Conservation (phyloP, 1,140 invertebrate genomes). For the Zaprionus ghesquierei region DNA sequence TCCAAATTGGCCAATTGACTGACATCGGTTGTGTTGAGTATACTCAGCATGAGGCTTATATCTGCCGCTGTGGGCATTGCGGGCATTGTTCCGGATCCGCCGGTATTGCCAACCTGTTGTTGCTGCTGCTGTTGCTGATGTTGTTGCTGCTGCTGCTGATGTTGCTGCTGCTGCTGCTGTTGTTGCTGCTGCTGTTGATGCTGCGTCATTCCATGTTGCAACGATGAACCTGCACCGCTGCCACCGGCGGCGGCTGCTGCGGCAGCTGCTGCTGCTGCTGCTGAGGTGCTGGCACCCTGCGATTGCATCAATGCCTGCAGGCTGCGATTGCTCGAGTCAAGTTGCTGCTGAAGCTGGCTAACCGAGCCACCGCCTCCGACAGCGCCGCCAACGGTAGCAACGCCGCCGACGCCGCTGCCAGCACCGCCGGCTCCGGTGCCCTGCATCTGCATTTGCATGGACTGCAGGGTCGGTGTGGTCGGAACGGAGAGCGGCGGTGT, state of each 20-base stretch:
- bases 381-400: not conserved
- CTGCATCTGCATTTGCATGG: conserved; percentile 82
- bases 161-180: conserved; percentile 16
- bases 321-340: conserved; percentile 67
- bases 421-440: conserved; percentile 44
- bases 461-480: conserved; percentile 76
- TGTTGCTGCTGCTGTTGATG: conserved; percentile 32
- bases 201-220: conserved; percentile 43
- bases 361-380: conserved; percentile 26
- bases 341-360: conserved; percentile 57
- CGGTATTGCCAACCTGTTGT: conserved; percentile 22
- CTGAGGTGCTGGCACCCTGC: conserved; percentile 66
- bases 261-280: conserved; percentile 68
- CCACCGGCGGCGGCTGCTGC: conserved; percentile 41
- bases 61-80: conserved; percentile 82
- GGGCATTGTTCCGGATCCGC: conserved; percentile 45
- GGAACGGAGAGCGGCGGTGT: conserved; percentile 78
- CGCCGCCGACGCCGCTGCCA: conserved; percentile 35
- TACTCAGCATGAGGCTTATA: conserved; percentile 80
- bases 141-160: conserved; percentile 38
- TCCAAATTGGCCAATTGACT: conserved; percentile 85
- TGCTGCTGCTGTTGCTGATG: conserved; percentile 56
- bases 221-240: conserved; percentile 15
- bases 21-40: conserved; percentile 83
- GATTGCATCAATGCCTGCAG: conserved; percentile 69